Percentiles rank a stretch among this genome's conserved stretches.
phyloP scores from a whole-genome alignment of 1,140 invertebrate species.

The Spodoptera frugiperda region DNA sequence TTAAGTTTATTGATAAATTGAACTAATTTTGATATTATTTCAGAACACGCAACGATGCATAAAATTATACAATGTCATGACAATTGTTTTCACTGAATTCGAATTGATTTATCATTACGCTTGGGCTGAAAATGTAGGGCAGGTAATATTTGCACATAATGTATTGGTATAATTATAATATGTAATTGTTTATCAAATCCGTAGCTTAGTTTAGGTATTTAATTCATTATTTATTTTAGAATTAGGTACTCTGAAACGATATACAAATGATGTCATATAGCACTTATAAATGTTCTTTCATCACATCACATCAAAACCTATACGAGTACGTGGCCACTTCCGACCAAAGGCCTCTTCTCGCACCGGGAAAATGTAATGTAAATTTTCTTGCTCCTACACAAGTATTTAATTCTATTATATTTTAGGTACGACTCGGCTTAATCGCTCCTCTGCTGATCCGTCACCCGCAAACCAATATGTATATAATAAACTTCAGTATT shows the following conservation, averaged over 20 bases:
- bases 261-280: too few relatives aligned
- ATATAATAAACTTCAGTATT: slow-evolving; percentile 89
- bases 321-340: too few relatives aligned
- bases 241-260: too few relatives aligned
- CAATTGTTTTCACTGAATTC: slow-evolving; percentile 90
- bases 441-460: slow-evolving; percentile 87
- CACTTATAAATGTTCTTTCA: too few relatives aligned
- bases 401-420: slow-evolving; percentile 20
- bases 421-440: slow-evolving; percentile 87
- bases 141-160: slow-evolving; percentile 70
- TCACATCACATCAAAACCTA: too few relatives aligned
- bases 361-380: too few relatives aligned
- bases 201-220: too few relatives aligned
- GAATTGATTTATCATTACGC: slow-evolving; percentile 92
- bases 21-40: slow-evolving; percentile 26
- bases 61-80: slow-evolving; percentile 91
- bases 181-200: too few relatives aligned
- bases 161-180: too few relatives aligned
- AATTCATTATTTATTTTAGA: too few relatives aligned
- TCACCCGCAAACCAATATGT: slow-evolving; percentile 87
- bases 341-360: too few relatives aligned
- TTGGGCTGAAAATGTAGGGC: slow-evolving; percentile 91
- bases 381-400: too few relatives aligned
- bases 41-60: slow-evolving; percentile 90
- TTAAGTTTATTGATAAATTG: neutral